phyloP scores from a whole-genome alignment of 2,888 invertebrate genomes.

The Phaonia tiefii region DNA sequence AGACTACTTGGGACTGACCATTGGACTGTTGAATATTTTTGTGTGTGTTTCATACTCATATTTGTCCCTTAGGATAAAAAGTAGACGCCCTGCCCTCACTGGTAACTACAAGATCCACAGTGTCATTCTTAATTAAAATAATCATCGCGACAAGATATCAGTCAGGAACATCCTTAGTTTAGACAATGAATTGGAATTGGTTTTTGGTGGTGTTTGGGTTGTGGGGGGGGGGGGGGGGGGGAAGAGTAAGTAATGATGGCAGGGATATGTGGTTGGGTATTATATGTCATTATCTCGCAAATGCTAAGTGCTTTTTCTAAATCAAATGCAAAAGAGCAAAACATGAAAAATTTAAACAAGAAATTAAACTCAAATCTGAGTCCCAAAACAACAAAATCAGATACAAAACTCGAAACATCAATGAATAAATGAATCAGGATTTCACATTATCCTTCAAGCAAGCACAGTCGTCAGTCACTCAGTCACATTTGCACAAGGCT shows the following conservation, averaged over 20 bases:
- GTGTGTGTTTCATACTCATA: too few species aligned
- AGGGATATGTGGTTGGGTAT: not conserved
- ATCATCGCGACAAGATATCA: too few species aligned
- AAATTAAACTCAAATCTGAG: not conserved
- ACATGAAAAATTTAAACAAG: too few species aligned
- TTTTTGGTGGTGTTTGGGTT: too few species aligned
- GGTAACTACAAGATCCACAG: too few species aligned
- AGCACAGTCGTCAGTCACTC: slow-evolving; percentile 16
- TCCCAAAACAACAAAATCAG: slow-evolving; percentile 15
- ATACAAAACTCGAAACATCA: slow-evolving; percentile 42
- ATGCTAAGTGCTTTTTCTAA: slow-evolving; percentile 36
- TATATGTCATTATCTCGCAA: slow-evolving; percentile 15
- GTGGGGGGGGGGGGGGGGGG: not conserved
- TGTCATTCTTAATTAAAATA: too few species aligned
- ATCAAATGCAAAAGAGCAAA: slow-evolving; percentile 25
- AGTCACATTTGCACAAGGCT: slow-evolving; percentile 24
- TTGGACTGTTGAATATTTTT: too few species aligned
- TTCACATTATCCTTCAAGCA: slow-evolving; percentile 47
- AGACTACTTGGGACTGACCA: too few species aligned
- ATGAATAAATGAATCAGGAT: slow-evolving; percentile 50
- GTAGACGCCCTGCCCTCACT: too few species aligned
- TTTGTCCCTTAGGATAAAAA: too few species aligned
- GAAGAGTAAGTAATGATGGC: not conserved
- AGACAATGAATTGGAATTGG: too few species aligned
- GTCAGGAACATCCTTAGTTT: too few species aligned